Conservation (phyloP, 2,797 vertebrate genomes). For the Fundulus diaphanus region DNA sequence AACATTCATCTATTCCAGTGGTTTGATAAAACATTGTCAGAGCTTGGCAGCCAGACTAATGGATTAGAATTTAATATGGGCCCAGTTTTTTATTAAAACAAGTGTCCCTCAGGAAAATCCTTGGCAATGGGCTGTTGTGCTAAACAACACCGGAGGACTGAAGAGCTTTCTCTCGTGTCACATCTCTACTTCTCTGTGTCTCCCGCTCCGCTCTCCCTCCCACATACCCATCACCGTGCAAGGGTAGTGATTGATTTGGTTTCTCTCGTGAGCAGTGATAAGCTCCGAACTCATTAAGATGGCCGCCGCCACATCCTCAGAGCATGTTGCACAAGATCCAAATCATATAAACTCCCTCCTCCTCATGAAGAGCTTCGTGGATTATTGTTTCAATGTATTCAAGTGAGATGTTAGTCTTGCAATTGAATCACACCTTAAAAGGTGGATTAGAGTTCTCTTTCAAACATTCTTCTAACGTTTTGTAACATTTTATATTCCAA, state of each 20-base stretch:
- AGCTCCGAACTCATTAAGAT: slow-evolving; percentile 79
- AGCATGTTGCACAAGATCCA: slow-evolving; percentile 64
- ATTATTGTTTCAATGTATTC: slow-evolving; percentile 60
- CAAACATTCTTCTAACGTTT: not conserved
- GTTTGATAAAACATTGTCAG: slow-evolving; percentile 69
- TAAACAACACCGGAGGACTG: slow-evolving; percentile 66
- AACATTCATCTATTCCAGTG: slow-evolving; percentile 73
- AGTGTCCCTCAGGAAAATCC: slow-evolving; percentile 76
- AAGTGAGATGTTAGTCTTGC: slow-evolving; percentile 32
- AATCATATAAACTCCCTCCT: slow-evolving; percentile 57
- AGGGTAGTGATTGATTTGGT: slow-evolving; percentile 78
- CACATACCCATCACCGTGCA: slow-evolving; percentile 47
- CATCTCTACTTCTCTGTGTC: slow-evolving; percentile 51
- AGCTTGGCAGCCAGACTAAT: slow-evolving; percentile 71
- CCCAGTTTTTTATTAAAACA: slow-evolving; percentile 78
- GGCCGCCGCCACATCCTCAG: slow-evolving; percentile 64
- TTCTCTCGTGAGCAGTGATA: slow-evolving; percentile 76
- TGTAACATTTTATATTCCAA: slow-evolving; percentile 13
- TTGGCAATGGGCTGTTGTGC: slow-evolving; percentile 65
- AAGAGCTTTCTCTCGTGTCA: slow-evolving; percentile 56
- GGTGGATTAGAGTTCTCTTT: slow-evolving; percentile 21
- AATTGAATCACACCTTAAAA: slow-evolving; percentile 19
- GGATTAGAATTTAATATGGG: slow-evolving; percentile 79
- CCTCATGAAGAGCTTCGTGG: slow-evolving; percentile 53
- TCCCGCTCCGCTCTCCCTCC: slow-evolving; percentile 13